Base-by-base conservation (phyloP, 2,888 invertebrate genomes). In the Scrobipalpa costella region DNA sequence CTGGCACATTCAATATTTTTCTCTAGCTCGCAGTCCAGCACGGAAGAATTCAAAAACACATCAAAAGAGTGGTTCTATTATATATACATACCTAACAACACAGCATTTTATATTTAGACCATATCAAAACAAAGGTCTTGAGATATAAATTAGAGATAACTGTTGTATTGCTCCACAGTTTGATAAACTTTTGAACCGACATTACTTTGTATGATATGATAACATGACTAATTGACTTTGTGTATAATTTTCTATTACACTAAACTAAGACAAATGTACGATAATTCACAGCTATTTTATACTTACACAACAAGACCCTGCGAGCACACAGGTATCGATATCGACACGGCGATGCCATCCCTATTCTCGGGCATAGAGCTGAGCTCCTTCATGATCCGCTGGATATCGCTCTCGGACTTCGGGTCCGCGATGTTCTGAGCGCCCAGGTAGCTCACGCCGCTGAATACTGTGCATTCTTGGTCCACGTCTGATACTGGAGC, bases 301-400 rank as follows among this genome's bases (percentile, higher is more conserved):
- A 85, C 96, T 94, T 86, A 98, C 98, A 98, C 96, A 55, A 99
- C 98, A 66, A 96, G 94, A 63, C 98, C 99, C 81, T 98, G 97
- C 0, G 98, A 97, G 78, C 96, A 96, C 69, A 96, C 96, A 5
- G 99, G 99, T 72, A 99, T 96, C 33, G 98, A 97, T 68, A 99
- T 95, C 0, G 97, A 96, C 5, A 98, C 96, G 76, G 97, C 97
- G 62, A 99, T 96, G 7, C 97, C 96, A 79, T 95, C 94, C 17
- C 92, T 85, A 69, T 93, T 94, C 72, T 93, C 90, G 0, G 85
- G 95, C 94, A 92, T 93, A 71, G 96, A 96, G 81, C 98, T 98
- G 60, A 99, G 92, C 78, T 98, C 96, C 69, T 95, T 94, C 96
- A 99, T 98, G 81, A 98, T 98, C 62, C 96, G 93, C 83, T 98